Percentiles rank a stretch among this genome's conserved stretches.
phyloP scores from a whole-genome alignment of 1,140 invertebrate species.

The Caenorhabditis inopinata region DNA sequence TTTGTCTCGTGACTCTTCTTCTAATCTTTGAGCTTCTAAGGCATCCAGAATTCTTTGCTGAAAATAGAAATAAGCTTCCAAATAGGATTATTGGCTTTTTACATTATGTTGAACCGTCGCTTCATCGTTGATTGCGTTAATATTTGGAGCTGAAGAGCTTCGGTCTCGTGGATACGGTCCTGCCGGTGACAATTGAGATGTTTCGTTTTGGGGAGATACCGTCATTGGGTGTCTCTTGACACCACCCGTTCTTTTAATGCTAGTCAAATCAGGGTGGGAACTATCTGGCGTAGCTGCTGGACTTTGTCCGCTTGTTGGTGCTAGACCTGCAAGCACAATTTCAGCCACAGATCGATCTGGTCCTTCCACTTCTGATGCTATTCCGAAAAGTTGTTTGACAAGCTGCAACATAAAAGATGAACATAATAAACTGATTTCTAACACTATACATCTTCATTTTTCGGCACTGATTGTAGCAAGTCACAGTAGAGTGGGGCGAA shows the following conservation, averaged over 20 bases:
- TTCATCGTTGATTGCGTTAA: constrained; percentile 52
- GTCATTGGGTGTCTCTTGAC: constrained; percentile 23
- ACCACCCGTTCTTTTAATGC: constrained; percentile 31
- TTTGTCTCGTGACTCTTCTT: constrained; percentile 18
- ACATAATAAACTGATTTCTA: background rate
- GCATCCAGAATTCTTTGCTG: constrained; percentile 39
- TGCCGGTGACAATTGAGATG: background rate
- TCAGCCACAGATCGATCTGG: background rate
- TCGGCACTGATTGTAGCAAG: constrained; percentile 35
- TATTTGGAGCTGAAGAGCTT: constrained; percentile 53
- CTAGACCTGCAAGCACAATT: background rate
- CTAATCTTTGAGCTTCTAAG: constrained; percentile 1
- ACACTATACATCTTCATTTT: constrained; percentile 29
- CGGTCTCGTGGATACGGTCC: constrained; percentile 50
- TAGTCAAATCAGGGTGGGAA: constrained; percentile 30
- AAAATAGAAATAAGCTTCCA: background rate
- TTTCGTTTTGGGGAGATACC: background rate
- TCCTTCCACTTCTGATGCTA: constrained; percentile 18
- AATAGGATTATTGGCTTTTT: background rate
- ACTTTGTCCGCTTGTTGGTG: constrained; percentile 7
- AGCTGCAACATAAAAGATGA: background rate
- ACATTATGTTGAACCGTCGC: constrained; percentile 39
- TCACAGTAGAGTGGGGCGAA: constrained; percentile 50
- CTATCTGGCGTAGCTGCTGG: constrained; percentile 12
- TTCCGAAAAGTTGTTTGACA: background rate